Evolutionary conservation across 2,888 invertebrate genomes (phyloP), one percentile per base, ranked within the genome.

Genomic region (Meliscaeva auricollis): DNA sequence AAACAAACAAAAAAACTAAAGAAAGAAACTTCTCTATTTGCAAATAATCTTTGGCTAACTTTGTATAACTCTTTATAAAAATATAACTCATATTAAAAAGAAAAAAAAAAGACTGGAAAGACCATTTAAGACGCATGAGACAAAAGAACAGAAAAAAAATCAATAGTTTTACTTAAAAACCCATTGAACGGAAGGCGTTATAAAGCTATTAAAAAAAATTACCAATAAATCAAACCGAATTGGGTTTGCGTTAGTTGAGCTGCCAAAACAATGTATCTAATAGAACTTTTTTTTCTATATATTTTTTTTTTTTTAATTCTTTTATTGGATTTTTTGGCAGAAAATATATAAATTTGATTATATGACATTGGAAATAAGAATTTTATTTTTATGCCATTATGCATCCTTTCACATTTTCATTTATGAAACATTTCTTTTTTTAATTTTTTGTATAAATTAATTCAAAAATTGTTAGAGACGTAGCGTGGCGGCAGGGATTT

Each of bases 181-280:
- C 41, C 35, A 62, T 41, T 41, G 48, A 50, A 50, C 64, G 56
- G 64, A 68, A 60, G 75, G 75, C 81, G 75, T 70, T 81, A 56
- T 70, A 81, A 38, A 50, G 70, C 64, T 44, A 81, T 75, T 81
- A 75, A 58, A 76, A 69, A n/a, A 72, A 64, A 76, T 66, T 64
- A 50, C 48, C 32, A 70, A 75, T 76, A 81, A 81, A 81, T 81
- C 81, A 81, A 46, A 80, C 26, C 11, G 26, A 66, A 79, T 30
- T 48, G 54, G 52, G 38, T 50, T 35, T 9, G 26, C 48, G n/a
- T 41, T 48, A 30, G 46, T 32, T 50, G 35, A 38, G 54, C 30
- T 79, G 80, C 80, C 81, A 81, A 70, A 82, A 84, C 70, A 68
- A 76, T 74, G 50, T 70, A 81, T 85, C 87, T 83, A 81, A 83